Evolutionary conservation across 2,888 invertebrate species (phyloP).

Genomic region (Orthosia incerta): DNA sequence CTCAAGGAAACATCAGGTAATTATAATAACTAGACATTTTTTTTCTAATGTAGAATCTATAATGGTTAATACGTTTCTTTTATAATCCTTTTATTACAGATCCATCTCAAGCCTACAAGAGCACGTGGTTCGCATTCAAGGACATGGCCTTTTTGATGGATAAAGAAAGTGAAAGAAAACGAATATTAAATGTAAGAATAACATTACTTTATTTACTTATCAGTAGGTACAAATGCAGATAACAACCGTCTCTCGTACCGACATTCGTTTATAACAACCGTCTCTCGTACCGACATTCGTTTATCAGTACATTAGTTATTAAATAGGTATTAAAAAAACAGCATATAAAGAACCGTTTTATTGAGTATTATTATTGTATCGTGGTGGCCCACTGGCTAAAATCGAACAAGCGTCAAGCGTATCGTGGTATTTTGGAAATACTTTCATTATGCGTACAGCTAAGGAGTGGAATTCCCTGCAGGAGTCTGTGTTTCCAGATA

Average conservation of each 20-base stretch:
- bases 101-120: constrained; percentile 59
- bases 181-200: constrained; percentile 60
- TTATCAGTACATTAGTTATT: constrained; percentile 24
- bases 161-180: constrained; percentile 69
- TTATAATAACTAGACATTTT: constrained; percentile 14
- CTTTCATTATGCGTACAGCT: no score
- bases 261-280: constrained; percentile 16
- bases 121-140: constrained; percentile 76
- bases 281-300: not conserved
- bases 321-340: not conserved
- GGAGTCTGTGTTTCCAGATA: no score
- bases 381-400: no score
- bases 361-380: no score
- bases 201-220: constrained; percentile 5
- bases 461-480: no score
- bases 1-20: constrained; percentile 58
- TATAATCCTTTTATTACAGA: constrained; percentile 53
- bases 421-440: no score
- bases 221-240: constrained; percentile 23
- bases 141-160: constrained; percentile 75
- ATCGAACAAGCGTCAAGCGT: no score
- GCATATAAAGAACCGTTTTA: no score
- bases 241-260: not conserved
- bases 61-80: constrained; percentile 8
- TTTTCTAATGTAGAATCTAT: not conserved